phyloP scores from a whole-genome alignment of 2,797 vertebrate species.

The Triplophysa bombifrons region DNA sequence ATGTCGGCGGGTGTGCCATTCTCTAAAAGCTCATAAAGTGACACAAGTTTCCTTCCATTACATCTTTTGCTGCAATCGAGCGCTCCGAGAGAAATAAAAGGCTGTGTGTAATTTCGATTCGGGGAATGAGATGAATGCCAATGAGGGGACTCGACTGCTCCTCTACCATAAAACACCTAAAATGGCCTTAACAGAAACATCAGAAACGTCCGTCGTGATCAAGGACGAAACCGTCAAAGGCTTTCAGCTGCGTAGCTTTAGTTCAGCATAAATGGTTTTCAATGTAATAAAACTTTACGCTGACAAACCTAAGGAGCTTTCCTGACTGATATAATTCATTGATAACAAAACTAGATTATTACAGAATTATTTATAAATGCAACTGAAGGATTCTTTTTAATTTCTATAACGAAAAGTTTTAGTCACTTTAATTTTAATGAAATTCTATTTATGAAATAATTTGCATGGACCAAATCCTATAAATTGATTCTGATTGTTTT shows the following conservation, averaged over 20 bases:
- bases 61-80: slow-evolving; percentile 6
- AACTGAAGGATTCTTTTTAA: no score
- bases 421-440: no score
- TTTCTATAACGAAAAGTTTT: no score
- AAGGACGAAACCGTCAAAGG: slow-evolving; percentile 13
- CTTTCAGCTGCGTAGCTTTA: slow-evolving; percentile 12
- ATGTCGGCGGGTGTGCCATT: slow-evolving; percentile 6
- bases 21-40: slow-evolving; percentile 43
- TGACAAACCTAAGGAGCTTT: not conserved
- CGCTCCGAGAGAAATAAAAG: slow-evolving; percentile 16
- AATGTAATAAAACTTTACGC: slow-evolving; percentile 1
- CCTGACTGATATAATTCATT: slow-evolving; percentile 13
- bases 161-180: slow-evolving; percentile 30
- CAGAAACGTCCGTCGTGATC: not conserved
- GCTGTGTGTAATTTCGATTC: slow-evolving; percentile 11
- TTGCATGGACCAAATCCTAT: no score
- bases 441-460: no score
- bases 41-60: slow-evolving; percentile 37
- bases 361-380: not conserved
- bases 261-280: slow-evolving; percentile 5
- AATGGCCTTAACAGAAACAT: not conserved
- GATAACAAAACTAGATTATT: slow-evolving; percentile 16
- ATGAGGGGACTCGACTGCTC: slow-evolving; percentile 18
- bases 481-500: no score
- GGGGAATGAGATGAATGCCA: slow-evolving; percentile 31